These are phyloP conservation scores for Meganola albula DNA, from an alignment of 2,888 invertebrate species.

Conservation along the genomic window DNA sequence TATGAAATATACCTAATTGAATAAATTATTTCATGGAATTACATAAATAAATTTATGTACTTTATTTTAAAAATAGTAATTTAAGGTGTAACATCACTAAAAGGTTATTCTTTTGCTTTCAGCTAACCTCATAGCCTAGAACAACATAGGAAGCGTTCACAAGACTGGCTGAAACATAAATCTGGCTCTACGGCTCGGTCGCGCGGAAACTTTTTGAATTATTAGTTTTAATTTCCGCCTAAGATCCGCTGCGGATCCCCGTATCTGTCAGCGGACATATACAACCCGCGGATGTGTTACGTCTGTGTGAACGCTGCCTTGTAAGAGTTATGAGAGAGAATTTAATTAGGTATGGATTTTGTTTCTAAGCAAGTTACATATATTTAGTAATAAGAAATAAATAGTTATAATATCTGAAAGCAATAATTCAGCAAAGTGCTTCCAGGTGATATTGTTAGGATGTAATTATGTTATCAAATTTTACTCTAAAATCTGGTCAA, in stretches of 20 bases:
- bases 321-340: slow-evolving; percentile 22
- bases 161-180: slow-evolving; percentile 72
- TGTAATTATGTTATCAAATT: too few relatives aligned
- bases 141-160: slow-evolving; percentile 59
- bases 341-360: slow-evolving; percentile 25
- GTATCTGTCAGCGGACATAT: slow-evolving; percentile 69
- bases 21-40: too few relatives aligned
- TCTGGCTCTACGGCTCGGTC: slow-evolving; percentile 70
- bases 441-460: too few relatives aligned
- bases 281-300: slow-evolving; percentile 39
- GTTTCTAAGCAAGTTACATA: background rate
- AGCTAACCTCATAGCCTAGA: slow-evolving; percentile 38
- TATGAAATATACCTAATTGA: too few relatives aligned
- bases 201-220: slow-evolving; percentile 78
- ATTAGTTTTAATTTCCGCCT: slow-evolving; percentile 79
- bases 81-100: too few relatives aligned
- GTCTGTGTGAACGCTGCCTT: slow-evolving; percentile 27
- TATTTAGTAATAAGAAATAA: background rate
- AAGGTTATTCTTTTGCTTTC: slow-evolving; percentile 32
- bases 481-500: too few relatives aligned
- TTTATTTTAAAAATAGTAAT: too few relatives aligned
- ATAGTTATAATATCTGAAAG: too few relatives aligned
- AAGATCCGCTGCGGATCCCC: slow-evolving; percentile 69
- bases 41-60: too few relatives aligned
- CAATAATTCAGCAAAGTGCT: too few relatives aligned